phyloP scores from a whole-genome alignment of 2,797 vertebrate species.

The Orestias chungarensis region DNA sequence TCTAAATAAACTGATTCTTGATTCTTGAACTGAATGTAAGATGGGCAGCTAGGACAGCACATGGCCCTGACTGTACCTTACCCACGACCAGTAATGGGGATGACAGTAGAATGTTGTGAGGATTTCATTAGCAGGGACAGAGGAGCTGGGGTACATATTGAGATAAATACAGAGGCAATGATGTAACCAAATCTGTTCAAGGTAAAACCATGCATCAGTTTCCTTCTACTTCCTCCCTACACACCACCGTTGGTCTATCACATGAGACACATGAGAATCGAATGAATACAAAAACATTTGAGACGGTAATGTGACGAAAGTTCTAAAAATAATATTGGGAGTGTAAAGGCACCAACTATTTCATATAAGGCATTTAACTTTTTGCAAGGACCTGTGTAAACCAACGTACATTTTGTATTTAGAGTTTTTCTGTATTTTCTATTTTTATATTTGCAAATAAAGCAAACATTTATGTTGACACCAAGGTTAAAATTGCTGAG shows the following conservation, averaged over 20 bases:
- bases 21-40: not conserved
- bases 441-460: constrained; percentile 20
- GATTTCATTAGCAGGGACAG: not conserved
- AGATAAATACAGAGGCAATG: not conserved
- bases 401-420: not conserved
- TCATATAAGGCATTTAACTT: not conserved
- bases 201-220: not conserved
- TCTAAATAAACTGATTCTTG: no score
- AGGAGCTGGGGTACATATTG: not conserved
- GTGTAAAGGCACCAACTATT: not conserved
- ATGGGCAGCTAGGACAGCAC: not conserved
- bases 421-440: no score
- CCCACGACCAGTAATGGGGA: not conserved
- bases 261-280: not conserved
- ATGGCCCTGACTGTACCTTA: not conserved
- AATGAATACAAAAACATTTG: not conserved
- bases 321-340: not conserved
- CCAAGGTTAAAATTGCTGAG: constrained; percentile 12
- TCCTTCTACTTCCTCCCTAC: not conserved
- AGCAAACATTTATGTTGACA: constrained; percentile 18
- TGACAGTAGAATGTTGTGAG: not conserved
- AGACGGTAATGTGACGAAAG: not conserved
- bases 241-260: not conserved
- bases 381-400: not conserved
- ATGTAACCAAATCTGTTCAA: not conserved